Conservation (phyloP, 2,797 vertebrate genomes). For the Enoplosus armatus region DNA sequence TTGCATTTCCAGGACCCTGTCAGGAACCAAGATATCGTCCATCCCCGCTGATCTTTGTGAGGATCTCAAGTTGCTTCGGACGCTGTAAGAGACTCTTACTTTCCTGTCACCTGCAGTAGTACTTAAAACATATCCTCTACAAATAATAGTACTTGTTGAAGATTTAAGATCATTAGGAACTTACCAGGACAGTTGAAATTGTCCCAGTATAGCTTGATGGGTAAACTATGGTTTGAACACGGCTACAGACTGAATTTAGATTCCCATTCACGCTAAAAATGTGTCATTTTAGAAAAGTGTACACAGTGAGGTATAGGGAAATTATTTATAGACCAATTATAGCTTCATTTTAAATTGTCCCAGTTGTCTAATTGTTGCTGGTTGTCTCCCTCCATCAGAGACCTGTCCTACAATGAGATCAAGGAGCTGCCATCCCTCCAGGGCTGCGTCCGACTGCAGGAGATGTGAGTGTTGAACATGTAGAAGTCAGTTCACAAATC, state of each 20-base stretch:
- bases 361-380: slow-evolving; percentile 12
- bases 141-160: not conserved
- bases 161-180: not conserved
- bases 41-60: slow-evolving; percentile 91
- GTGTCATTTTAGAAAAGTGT: not conserved
- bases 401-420: slow-evolving; percentile 96
- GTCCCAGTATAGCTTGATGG: not conserved
- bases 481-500: slow-evolving; percentile 3
- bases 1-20: slow-evolving; percentile 89
- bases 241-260: not conserved
- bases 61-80: slow-evolving; percentile 91
- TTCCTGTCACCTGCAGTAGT: not conserved
- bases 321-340: slow-evolving; percentile 3
- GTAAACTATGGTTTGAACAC: not conserved
- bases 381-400: slow-evolving; percentile 82
- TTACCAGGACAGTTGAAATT: not conserved
- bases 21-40: slow-evolving; percentile 93
- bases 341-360: slow-evolving; percentile 1
- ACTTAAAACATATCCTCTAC: not conserved
- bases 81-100: slow-evolving; percentile 87
- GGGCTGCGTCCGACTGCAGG: slow-evolving; percentile 91
- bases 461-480: slow-evolving; percentile 90
- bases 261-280: not conserved
- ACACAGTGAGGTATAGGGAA: not conserved
- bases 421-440: slow-evolving; percentile 90